phyloP scores from a whole-genome alignment of 2,888 invertebrate genomes.

The Bombylius major region DNA sequence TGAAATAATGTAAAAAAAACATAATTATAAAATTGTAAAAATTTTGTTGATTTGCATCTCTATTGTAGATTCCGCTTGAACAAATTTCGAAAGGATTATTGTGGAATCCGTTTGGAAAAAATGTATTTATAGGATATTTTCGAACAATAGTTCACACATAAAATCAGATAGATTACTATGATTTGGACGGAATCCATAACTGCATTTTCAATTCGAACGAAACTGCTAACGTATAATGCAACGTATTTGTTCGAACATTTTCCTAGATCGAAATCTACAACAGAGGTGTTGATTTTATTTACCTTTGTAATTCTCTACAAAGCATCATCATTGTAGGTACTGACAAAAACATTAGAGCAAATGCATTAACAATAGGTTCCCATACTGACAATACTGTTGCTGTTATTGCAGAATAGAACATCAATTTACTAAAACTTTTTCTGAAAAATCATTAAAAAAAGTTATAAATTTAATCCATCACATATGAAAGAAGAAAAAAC shows the following conservation, averaged over 20 bases:
- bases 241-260: too few species aligned
- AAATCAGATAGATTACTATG: too few species aligned
- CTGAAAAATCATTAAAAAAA: constrained; percentile 34
- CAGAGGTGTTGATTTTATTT: too few species aligned
- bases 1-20: constrained; percentile 23
- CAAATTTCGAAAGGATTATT: neutral
- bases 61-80: constrained; percentile 7
- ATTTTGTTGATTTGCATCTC: neutral
- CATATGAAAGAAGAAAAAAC: neutral
- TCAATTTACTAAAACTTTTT: constrained; percentile 47
- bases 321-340: constrained; percentile 57
- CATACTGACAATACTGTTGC: constrained; percentile 57
- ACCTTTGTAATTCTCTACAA: constrained; percentile 55
- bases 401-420: constrained; percentile 45
- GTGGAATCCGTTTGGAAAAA: too few species aligned
- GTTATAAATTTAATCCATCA: neutral
- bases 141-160: too few species aligned
- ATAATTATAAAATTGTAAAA: neutral
- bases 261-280: too few species aligned
- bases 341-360: constrained; percentile 62
- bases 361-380: constrained; percentile 70
- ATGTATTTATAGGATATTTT: too few species aligned
- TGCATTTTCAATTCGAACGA: too few species aligned
- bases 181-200: too few species aligned
- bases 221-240: too few species aligned